Evolutionary conservation across 92 coral and sea anemone genomes (phyloP).

Genomic region (Blastomussa wellsi): DNA sequence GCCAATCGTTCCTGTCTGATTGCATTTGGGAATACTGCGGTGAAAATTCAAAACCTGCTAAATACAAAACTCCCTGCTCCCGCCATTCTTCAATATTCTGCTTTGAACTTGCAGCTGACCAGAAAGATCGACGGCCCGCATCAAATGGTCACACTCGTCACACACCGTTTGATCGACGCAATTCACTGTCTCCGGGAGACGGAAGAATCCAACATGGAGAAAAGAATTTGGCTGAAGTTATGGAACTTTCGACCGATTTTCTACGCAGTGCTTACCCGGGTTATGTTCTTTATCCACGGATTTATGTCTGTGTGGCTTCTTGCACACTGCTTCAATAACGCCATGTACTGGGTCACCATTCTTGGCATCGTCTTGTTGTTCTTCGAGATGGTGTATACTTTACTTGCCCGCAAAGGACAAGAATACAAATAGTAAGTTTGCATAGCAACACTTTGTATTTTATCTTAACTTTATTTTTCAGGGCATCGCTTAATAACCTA

Average conservation of each 20-base stretch:
- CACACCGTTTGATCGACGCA: background rate
- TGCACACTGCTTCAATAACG: constrained; percentile 65
- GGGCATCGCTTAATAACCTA: background rate
- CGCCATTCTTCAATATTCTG: background rate
- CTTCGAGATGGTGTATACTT: constrained; percentile 86
- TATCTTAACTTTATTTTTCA: background rate
- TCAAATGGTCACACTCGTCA: background rate
- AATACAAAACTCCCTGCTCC: constrained; percentile 12
- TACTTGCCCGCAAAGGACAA: constrained; percentile 90
- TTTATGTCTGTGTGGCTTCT: constrained; percentile 86
- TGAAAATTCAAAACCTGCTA: background rate
- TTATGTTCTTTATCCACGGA: constrained; percentile 88
- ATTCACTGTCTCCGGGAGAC: background rate
- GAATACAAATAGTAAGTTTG: constrained; percentile 93
- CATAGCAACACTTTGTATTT: background rate
- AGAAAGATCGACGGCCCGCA: background rate
- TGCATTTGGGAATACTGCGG: background rate
- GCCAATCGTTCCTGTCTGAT: background rate
- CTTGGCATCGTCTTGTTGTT: constrained; percentile 72
- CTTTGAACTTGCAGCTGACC: background rate
- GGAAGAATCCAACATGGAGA: constrained; percentile 30
- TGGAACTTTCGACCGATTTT: constrained; percentile 78
- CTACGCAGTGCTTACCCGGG: constrained; percentile 87
- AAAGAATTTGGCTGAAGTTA: constrained; percentile 27
- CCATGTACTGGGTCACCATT: constrained; percentile 74